Percentiles rank a stretch among this genome's conserved stretches.
phyloP scores from a whole-genome alignment of 2,113 vertebrate genomes.

The Heterotis niloticus region DNA sequence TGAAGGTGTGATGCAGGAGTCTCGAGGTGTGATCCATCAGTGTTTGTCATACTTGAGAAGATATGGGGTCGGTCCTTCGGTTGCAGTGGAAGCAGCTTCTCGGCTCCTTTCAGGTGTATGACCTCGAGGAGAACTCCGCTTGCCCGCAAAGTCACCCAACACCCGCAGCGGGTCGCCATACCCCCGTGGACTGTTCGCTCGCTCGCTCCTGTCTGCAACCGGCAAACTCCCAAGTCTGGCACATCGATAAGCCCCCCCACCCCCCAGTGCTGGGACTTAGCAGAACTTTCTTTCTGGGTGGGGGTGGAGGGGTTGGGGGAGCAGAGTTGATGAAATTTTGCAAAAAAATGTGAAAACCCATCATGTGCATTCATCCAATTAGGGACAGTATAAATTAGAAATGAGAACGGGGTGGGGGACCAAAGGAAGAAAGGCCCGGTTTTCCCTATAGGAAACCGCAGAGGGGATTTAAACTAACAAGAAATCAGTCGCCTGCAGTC shows the following conservation, averaged over 20 bases:
- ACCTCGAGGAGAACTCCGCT: slow-evolving; percentile 43
- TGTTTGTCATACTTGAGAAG: neutral
- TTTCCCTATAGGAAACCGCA: slow-evolving; percentile 20
- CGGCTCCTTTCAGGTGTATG: neutral
- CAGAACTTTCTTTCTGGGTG: slow-evolving; percentile 6
- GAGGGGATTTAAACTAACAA: slow-evolving; percentile 30
- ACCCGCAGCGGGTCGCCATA: slow-evolving; percentile 40
- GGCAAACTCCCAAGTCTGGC: neutral
- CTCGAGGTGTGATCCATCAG: neutral
- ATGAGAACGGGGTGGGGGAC: slow-evolving; percentile 6
- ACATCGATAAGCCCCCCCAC: neutral
- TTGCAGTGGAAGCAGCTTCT: too few relatives aligned
- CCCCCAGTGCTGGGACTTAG: slow-evolving; percentile 1
- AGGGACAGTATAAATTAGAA: slow-evolving; percentile 21
- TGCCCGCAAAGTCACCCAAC: slow-evolving; percentile 43
- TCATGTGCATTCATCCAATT: slow-evolving; percentile 21
- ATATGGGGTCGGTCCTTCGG: neutral
- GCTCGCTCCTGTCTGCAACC: neutral
- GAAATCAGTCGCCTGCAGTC: slow-evolving; percentile 22
- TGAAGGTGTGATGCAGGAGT: too few relatives aligned
- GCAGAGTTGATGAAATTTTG: slow-evolving; percentile 16
- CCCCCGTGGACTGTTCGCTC: neutral
- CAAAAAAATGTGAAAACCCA: slow-evolving; percentile 4
- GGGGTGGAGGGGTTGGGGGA: neutral
- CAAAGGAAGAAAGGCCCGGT: slow-evolving; percentile 8